Evolutionary conservation across 2,113 vertebrate species (phyloP).

Genomic region (Peromyscus californicus): DNA sequence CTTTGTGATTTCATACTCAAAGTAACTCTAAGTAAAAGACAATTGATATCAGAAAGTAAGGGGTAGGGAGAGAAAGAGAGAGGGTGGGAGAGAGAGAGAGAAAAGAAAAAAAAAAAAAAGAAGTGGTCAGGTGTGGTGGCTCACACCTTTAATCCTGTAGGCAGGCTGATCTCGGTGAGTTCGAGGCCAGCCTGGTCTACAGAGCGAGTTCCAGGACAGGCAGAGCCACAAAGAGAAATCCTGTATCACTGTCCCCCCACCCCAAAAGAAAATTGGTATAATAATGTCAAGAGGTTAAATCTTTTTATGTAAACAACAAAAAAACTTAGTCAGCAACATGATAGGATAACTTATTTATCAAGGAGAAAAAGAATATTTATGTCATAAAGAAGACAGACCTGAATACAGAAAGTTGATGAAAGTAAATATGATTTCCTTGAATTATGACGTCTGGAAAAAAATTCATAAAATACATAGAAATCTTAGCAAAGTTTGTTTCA

Average conservation of each 20-base stretch:
- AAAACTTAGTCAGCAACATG: not conserved
- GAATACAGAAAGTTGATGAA: not conserved
- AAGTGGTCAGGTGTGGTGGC: no score
- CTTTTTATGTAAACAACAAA: not conserved
- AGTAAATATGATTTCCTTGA: conserved; percentile 1
- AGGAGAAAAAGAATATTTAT: not conserved
- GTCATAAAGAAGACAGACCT: not conserved
- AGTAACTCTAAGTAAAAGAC: not conserved
- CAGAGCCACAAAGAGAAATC: not conserved
- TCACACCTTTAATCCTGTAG: not conserved
- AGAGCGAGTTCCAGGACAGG: not conserved
- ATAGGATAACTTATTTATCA: not conserved
- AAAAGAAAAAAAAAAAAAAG: no score
- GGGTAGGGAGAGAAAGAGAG: no score
- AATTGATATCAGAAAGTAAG: not conserved
- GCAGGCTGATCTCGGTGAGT: not conserved
- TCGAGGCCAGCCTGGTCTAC: not conserved
- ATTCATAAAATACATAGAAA: not conserved
- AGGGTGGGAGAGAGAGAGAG: no score
- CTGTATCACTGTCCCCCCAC: not conserved
- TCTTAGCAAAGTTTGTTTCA: not conserved
- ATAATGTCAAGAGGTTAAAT: not conserved
- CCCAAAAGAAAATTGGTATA: not conserved
- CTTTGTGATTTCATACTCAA: not conserved
- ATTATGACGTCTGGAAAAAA: not conserved